Percentiles rank a stretch among this genome's conserved stretches.
Conservation (phyloP, 2,888 invertebrate species). For the Xiphydria camelus region DNA sequence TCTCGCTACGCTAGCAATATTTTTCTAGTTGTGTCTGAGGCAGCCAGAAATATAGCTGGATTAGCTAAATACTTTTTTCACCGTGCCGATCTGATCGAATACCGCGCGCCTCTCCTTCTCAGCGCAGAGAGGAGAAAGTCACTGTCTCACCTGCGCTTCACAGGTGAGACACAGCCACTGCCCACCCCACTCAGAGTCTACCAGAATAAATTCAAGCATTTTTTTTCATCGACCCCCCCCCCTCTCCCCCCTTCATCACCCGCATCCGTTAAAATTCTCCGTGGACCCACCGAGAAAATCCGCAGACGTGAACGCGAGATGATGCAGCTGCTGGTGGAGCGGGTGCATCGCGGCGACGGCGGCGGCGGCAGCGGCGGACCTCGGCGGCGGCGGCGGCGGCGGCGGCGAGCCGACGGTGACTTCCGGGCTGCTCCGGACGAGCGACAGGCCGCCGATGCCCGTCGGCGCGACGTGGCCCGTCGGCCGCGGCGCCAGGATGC, state of each 20-base stretch:
- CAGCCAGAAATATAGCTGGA: too few species aligned
- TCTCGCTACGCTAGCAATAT: too few species aligned
- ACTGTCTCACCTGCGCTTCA: too few species aligned
- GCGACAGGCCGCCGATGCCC: constrained; percentile 35
- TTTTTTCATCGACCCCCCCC: constrained; percentile 6
- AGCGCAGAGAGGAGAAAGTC: too few species aligned
- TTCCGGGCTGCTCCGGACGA: constrained; percentile 30
- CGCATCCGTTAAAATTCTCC: too few species aligned
- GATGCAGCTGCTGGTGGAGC: constrained; percentile 54
- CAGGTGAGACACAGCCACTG: too few species aligned
- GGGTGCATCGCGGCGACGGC: constrained; percentile 45
- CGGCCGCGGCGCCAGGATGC: constrained; percentile 77
- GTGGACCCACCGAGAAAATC: constrained; percentile 77
- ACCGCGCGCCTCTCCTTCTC: too few species aligned
- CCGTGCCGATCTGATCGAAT: too few species aligned
- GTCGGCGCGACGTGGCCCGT: constrained; percentile 53
- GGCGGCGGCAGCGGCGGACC: constrained; percentile 43
- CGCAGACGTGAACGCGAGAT: constrained; percentile 60
- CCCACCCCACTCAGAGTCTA: too few species aligned
- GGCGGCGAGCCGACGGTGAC: neutral
- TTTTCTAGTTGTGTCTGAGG: too few species aligned
- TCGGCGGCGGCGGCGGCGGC: constrained; percentile 64
- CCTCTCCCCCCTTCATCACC: constrained; percentile 11
- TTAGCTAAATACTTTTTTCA: too few species aligned
- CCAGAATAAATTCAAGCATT: too few species aligned